phyloP scores from a whole-genome alignment of 2,113 vertebrate genomes.

The Pipa parva region DNA sequence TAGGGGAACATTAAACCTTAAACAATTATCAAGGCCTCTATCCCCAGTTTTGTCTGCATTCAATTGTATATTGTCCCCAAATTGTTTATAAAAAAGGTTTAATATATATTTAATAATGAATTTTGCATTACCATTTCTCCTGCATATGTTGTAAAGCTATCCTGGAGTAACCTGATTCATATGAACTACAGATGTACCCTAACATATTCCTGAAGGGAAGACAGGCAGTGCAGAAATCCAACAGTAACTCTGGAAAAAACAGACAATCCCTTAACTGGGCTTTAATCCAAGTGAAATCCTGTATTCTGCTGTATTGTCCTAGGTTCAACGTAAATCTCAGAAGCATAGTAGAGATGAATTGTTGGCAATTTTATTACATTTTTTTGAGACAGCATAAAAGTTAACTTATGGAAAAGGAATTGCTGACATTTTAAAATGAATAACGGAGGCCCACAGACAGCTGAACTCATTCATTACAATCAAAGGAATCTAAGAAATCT shows the following conservation, averaged over 20 bases:
- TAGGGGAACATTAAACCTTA: no score
- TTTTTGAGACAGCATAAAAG: conserved; percentile 40
- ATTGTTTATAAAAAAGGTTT: no score
- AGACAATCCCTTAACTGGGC: conserved; percentile 37
- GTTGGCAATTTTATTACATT: conserved; percentile 40
- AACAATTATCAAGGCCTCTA: no score
- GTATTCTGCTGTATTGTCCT: conserved; percentile 35
- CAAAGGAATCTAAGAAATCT: conserved; percentile 17
- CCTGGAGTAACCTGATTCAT: conserved; percentile 36
- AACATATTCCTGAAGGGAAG: conserved; percentile 31
- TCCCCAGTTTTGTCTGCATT: no score
- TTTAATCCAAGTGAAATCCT: conserved; percentile 29
- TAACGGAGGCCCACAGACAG: conserved; percentile 26
- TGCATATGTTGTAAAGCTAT: conserved; percentile 16
- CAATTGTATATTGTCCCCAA: no score
- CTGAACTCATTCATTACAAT: conserved; percentile 21
- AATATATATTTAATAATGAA: background rate
- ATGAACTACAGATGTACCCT: conserved; percentile 37
- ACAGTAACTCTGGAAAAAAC: conserved; percentile 21
- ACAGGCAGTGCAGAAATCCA: conserved; percentile 22
- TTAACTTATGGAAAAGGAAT: conserved; percentile 43
- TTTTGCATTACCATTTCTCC: background rate
- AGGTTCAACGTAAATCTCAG: conserved; percentile 34
- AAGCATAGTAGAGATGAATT: conserved; percentile 32
- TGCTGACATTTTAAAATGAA: conserved; percentile 41